phyloP scores from a whole-genome alignment of 2,797 vertebrate genomes.

The Molossus molossus region DNA sequence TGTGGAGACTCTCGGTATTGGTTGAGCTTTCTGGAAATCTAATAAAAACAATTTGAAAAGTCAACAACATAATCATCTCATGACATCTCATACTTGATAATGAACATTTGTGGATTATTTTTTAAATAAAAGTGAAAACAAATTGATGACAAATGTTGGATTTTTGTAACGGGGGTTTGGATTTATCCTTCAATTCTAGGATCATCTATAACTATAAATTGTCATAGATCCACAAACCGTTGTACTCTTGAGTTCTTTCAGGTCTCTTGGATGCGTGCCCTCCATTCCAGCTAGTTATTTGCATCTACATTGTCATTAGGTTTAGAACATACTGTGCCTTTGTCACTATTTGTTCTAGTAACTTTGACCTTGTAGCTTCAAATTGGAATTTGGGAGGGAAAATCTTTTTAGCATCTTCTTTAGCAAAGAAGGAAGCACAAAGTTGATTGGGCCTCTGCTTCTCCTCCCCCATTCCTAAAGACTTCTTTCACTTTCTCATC shows the following conservation, averaged over 20 bases:
- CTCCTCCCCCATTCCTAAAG: background rate
- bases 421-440: slow-evolving; percentile 68
- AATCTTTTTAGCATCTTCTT: slow-evolving; percentile 61
- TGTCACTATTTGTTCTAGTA: slow-evolving; percentile 66
- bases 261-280: slow-evolving; percentile 41
- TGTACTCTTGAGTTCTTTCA: slow-evolving; percentile 41
- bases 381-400: slow-evolving; percentile 68
- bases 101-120: background rate
- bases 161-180: background rate
- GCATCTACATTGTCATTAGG: slow-evolving; percentile 67
- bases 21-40: slow-evolving; percentile 19
- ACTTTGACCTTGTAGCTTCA: slow-evolving; percentile 72
- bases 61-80: background rate
- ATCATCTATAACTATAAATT: slow-evolving; percentile 31
- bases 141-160: background rate
- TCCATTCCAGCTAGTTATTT: slow-evolving; percentile 71
- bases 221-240: background rate
- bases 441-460: background rate
- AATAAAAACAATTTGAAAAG: slow-evolving; percentile 18
- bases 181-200: slow-evolving; percentile 30
- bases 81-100: background rate
- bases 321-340: slow-evolving; percentile 75
- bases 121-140: background rate
- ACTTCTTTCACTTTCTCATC: background rate
- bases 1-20: background rate